Base-by-base conservation (phyloP, 2,888 invertebrate genomes). In the Octodonta nipae region DNA sequence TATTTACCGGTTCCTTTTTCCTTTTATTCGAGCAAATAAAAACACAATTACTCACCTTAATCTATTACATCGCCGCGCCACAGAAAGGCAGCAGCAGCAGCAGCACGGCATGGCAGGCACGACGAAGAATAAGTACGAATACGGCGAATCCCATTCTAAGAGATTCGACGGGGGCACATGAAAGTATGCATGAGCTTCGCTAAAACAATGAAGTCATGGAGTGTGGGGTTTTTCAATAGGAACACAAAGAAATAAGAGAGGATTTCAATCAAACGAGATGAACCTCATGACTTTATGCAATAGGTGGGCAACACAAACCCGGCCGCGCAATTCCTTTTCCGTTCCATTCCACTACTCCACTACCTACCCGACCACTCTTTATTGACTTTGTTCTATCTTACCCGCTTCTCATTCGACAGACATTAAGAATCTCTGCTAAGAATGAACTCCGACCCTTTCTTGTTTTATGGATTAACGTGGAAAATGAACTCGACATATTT, bases 201-300 rank as follows among this genome's bases (percentile, higher is more conserved):
- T 57, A 56, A 60, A 61, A 60, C 61, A 61, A 61, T 60, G 61
- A 58, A 57, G 51, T 52, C 51, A 45, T 52, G 56, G 59, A 50
- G 55, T 54, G 55, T 55, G 59, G 54, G 60, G 59, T 58, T 60
- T 60, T 58, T 56, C 55, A 56, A 60, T 58, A n/a, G 34, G 39
- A 42, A 42, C 37, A 41, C 37, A 38, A 17, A 40, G 42, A 41
- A 60, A 61, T 60, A 61, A 60, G 61, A 61, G 61, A 58, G 62
- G 61, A 61, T 62, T 62, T 61, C 62, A 62, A 62, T 62, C 61
- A 61, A 60, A 61, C 60, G 61, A 61, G 61, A 61, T 59, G 61
- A 61, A 61, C 61, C 43, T 62, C 61, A 62, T 62, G 62, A 61
- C 60, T 62, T 61, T 61, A 62, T 62, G 62, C 61, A 62, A 56